Base-by-base conservation (phyloP, 2,888 invertebrate genomes). In the Drosophila picticornis region DNA sequence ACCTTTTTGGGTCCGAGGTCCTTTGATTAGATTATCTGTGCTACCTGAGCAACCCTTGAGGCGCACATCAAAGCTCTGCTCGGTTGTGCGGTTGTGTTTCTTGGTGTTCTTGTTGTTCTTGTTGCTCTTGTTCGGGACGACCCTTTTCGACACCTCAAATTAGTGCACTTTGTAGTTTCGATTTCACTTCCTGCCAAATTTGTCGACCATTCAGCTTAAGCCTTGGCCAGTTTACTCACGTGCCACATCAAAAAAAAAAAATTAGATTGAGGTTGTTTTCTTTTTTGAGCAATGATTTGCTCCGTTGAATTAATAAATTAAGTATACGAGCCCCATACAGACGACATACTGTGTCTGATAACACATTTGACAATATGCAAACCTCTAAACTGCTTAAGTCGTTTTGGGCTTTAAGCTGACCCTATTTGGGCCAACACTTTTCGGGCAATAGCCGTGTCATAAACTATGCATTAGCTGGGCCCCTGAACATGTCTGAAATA, bases 151-250 rank as follows among this genome's bases (percentile, higher is more conserved):
- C 84, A 90, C 85, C 90, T 85, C 75, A 84, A 85, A 85, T 85
- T 85, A 85, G 85, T 90, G 77, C 80, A 90, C 85, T 88, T 85
- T 85, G 90, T 88, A 90, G 90, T 90, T 85, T 88, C 72, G 64
- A 75, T 81, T 81, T 73, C 63, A 60, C 50, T 66, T 62, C 61
- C 60, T 62, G 61, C 31, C 40, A 67, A 53, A 59, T 53, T 63
- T 48, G 56, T 34, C 53, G 59, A 38, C 69, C 79, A 66, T 75
- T 73, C 72, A 56, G 73, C 80, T 53, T 79, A 56, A 22, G 25
- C 29, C 38, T 68, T 61, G 52, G 67, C 64, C 71, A 77, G 79
- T 88, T 85, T 70, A 61, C 65, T 83, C 90, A 86, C 89, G 89
- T 86, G 50, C 27, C 53, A 36, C 60, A 36, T 55, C 27, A 25